phyloP scores from a whole-genome alignment of 2,888 invertebrate species.

The Heteropelma amictum region DNA sequence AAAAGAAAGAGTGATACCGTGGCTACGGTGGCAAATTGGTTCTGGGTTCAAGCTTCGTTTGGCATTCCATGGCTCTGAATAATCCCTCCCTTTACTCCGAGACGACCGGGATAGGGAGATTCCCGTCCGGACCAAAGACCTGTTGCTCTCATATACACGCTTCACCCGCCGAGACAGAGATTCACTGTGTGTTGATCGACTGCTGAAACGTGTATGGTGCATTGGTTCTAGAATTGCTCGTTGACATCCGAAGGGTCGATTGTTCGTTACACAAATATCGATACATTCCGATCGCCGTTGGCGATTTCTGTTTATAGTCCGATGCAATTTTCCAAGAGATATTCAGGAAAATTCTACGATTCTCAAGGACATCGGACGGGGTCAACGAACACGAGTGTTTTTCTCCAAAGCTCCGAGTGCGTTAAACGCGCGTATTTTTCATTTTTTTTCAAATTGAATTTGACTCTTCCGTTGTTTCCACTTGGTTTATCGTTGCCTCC shows the following conservation, averaged over 20 bases:
- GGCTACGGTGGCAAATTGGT: conserved; percentile 44
- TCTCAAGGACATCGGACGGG: no score
- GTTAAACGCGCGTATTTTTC: no score
- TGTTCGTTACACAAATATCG: no score
- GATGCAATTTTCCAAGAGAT: no score
- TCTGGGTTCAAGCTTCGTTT: conserved; percentile 49
- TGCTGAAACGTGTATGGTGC: background rate
- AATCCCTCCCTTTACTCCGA: conserved; percentile 40
- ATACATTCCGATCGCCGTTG: no score
- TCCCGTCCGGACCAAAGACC: conserved; percentile 56
- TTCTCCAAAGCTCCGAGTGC: no score
- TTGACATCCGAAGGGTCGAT: background rate
- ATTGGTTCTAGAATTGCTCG: background rate
- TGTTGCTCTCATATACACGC: conserved; percentile 57
- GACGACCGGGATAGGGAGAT: conserved; percentile 42
- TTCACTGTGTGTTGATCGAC: conserved; percentile 35
- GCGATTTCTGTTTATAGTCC: no score
- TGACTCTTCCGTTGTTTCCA: no score
- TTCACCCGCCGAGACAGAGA: conserved; percentile 32
- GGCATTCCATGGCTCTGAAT: conserved; percentile 46
- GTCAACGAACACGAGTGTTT: no score
- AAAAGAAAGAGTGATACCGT: background rate
- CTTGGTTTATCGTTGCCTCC: no score
- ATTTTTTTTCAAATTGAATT: no score
- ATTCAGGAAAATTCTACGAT: no score